Conservation (phyloP, 1,140 invertebrate genomes). For the Pachypeltis micranthus region DNA sequence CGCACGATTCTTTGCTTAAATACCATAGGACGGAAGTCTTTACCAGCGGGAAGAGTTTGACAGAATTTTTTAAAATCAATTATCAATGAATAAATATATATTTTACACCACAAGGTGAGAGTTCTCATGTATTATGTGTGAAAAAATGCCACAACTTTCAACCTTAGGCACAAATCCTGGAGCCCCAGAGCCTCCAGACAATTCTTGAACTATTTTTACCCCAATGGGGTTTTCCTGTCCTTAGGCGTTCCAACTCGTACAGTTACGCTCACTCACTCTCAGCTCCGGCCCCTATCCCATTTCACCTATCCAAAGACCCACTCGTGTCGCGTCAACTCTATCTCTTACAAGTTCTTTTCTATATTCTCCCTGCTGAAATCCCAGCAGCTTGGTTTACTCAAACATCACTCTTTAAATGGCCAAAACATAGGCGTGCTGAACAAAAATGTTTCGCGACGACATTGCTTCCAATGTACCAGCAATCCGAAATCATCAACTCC, state of each 20-base stretch:
- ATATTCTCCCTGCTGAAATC: background rate
- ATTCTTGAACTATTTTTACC: background rate
- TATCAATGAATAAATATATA: background rate
- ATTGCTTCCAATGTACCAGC: background rate
- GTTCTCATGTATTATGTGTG: background rate
- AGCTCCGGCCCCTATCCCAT: background rate
- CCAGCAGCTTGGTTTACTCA: background rate
- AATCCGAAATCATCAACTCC: background rate
- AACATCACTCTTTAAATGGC: slow-evolving; percentile 42
- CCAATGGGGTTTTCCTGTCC: background rate
- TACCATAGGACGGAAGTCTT: background rate
- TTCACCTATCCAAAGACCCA: background rate
- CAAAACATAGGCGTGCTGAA: slow-evolving; percentile 35
- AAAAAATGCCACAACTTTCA: background rate
- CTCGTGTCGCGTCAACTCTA: background rate
- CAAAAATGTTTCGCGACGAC: background rate
- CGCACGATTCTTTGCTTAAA: too few species aligned
- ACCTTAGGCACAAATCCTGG: background rate
- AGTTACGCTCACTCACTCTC: background rate
- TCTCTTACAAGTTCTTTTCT: background rate
- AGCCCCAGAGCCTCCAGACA: background rate
- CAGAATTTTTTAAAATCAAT: background rate
- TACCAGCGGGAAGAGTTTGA: background rate
- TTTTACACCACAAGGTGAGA: background rate
- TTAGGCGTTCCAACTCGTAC: background rate